Evolutionary conservation across 2,888 invertebrate species (phyloP).

Genomic region (Hydraecia micacea): DNA sequence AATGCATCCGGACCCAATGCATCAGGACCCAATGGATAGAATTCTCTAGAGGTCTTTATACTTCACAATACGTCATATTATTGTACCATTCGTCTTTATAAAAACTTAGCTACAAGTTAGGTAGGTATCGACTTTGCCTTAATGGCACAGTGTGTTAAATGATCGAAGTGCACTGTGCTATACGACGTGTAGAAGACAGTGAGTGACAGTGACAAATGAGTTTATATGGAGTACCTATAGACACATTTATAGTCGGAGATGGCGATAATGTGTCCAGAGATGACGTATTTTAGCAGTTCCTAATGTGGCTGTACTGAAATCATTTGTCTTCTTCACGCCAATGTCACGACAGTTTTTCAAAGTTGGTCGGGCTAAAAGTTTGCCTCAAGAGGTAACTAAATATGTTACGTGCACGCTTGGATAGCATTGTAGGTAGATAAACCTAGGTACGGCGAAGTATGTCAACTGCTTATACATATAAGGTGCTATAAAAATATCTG

Average conservation of each 20-base stretch:
- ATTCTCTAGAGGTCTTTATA: not conserved
- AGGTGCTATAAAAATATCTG: too few relatives aligned
- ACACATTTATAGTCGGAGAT: not conserved
- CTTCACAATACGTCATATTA: not conserved
- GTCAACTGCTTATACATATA: not conserved
- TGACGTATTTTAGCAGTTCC: not conserved
- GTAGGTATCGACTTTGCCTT: not conserved
- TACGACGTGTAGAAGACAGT: too few relatives aligned
- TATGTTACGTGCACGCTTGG: not conserved
- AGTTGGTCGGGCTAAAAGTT: not conserved
- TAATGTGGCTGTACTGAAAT: not conserved
- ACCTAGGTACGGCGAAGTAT: not conserved
- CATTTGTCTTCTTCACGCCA: not conserved
- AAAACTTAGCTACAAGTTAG: not conserved
- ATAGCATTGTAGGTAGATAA: not conserved
- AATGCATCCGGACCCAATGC: not conserved
- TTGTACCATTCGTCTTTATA: not conserved
- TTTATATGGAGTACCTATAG: not conserved
- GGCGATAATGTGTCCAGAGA: not conserved
- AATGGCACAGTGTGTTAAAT: not conserved
- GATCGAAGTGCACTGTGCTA: not conserved
- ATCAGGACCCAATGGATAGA: not conserved
- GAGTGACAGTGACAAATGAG: slow-evolving; percentile 8
- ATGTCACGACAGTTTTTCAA: not conserved
- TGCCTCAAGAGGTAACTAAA: not conserved